phyloP scores from a whole-genome alignment of 2,888 invertebrate genomes.

The Timema podura region DNA sequence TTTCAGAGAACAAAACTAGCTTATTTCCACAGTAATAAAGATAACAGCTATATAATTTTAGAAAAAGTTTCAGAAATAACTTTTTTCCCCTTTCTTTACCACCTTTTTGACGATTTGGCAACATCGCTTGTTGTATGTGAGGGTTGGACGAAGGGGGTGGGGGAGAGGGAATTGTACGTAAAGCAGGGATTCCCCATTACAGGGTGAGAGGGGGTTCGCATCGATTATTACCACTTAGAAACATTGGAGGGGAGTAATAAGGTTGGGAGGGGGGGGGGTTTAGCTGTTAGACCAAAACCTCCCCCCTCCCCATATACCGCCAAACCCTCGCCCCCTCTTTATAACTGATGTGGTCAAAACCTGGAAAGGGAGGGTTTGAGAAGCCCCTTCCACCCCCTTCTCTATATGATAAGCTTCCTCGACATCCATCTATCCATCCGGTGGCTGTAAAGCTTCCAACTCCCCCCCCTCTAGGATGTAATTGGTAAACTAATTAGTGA shows the following conservation, averaged over 20 bases:
- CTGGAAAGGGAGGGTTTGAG: neutral
- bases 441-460: neutral
- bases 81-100: no score
- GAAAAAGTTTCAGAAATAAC: no score
- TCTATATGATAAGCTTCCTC: neutral
- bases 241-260: constrained; percentile 12
- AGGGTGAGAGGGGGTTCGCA: constrained; percentile 26
- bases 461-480: neutral
- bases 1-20: no score
- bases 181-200: constrained; percentile 30
- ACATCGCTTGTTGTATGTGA: constrained; percentile 20
- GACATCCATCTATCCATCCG: neutral
- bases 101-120: constrained; percentile 26
- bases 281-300: constrained; percentile 1
- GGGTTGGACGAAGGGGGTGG: neutral
- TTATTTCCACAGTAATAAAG: no score
- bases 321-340: no score
- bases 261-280: constrained; percentile 10
- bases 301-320: no score
- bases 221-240: constrained; percentile 32
- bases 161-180: constrained; percentile 15
- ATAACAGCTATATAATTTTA: no score
- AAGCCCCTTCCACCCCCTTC: neutral
- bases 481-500: constrained; percentile 23
- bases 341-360: no score